Evolutionary conservation across 2,113 vertebrate genomes (phyloP), one percentile per base, ranked within the genome.

Genomic region (Oxygymnocypris stewartii): DNA sequence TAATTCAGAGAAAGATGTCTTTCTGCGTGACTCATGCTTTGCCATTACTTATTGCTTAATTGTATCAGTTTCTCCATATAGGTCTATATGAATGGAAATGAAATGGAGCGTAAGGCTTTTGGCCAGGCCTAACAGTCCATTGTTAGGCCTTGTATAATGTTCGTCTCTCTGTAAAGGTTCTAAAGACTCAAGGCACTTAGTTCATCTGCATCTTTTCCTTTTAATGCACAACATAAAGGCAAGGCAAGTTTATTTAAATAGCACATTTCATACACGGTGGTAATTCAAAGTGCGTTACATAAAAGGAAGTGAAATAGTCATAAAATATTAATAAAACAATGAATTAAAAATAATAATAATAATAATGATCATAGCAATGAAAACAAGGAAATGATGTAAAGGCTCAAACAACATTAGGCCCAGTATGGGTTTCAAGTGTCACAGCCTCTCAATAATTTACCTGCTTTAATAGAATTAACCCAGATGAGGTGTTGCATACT

Each of bases 41-140:
- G 3, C 90, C 88, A 90, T 90, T 88, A 87, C 25, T 51, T 74
- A 13, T 83, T 63, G 74, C 81, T 61, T 91, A 88, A 88, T 88
- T 85, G 77, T 74, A 75, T 87, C 82, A 88, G 71, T 84, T 81
- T 42, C 61, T 89, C 75, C 40, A 57, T 73, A 87, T 69, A 79
- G 20, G 20, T 16, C 20, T 63, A 6, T 31, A 75, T 57, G 37
- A 61, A 59, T 57, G 42, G 69, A 51, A 76, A 16, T n/a, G n/a
- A 47, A 42, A 76, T 76, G 42, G 3, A 76, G 23, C 2, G 25
- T 20, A 82, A 81, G 71, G 54, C 23, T 54, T 81, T 57, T 82
- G 35, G 57, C 37, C 40, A 65, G 40, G 9, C n/a, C n/a, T n/a
- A n/a, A 67, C 47, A 11, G 59, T 65, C 79, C 8, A 65, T 81